Base-by-base conservation (phyloP, 2,797 vertebrate species). In the Novumbra hubbsi region DNA sequence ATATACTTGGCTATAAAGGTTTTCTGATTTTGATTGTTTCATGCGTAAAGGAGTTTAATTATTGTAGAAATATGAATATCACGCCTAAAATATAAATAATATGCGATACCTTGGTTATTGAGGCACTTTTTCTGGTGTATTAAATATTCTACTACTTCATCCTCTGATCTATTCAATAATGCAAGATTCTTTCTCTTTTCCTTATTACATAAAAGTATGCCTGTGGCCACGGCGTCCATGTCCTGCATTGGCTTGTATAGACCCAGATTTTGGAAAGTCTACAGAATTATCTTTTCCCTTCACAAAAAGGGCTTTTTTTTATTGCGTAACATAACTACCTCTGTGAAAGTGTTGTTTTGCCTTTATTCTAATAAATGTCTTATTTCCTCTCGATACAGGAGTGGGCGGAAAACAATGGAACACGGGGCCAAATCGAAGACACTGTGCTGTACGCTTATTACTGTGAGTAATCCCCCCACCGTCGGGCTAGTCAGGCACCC, bases 381-480 rank as follows among this genome's bases (percentile, higher is more conserved):
- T 24, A 30, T 88, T 76, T 24, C 1, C 57, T 78, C 62, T 70
- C 0, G 28, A 64, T 88, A 5, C 86, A 99, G 98, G 94, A 94
- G 55, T 99, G 98, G 98, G 97, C 98, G 70, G 92, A 94, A 87
- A 93, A 89, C 89, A 99, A 99, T 84, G 93, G 93, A 85, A 98
- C 96, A 55, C 94, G 94, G 79, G 92, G 74, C 0, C 91, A 97
- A 81, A 97, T 98, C 83, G 98, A 99, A 90, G 92, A 97, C 83
- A 97, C 97, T 0, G 95, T 99, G 49, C 87, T 98, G 62, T 96
- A 97, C 83, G 98, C 95, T 74, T 99, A 99, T 88, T 99, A 99
- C 89, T 96, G 98, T 99, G 93, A 97, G 98, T 97, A 7, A 6
- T 28, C 16, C 32, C 16, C 32, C 15, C 32, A 32, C 5, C 6